Base-by-base conservation (phyloP, 1,140 invertebrate genomes). In the Drosophila arawakana region DNA sequence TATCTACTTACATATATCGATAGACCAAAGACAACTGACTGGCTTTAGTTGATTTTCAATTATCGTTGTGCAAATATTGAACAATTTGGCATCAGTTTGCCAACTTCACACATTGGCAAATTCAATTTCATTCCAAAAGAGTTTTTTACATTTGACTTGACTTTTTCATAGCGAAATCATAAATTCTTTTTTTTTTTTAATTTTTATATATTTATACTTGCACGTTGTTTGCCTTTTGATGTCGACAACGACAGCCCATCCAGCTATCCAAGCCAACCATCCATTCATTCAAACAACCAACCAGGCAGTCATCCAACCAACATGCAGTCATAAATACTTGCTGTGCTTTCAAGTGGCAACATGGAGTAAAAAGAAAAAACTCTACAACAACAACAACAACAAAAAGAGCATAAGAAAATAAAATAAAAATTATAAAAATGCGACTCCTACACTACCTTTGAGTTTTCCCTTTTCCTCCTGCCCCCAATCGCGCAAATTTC, bases 321-420 rank as follows among this genome's bases (percentile, higher is more conserved):
- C 67, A 43, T 63, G 37, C 76, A 65, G 82, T 86, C 83, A 86
- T 86, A 86, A 86, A 88, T 86, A 86, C 82, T 86, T 86, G 73
- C 76, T 88, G 82, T 86, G 82, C 82, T 88, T 85, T 86, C 82
- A 86, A 86, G 79, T 88, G 82, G 82, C 83, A 86, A 85, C 57
- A 78, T 35, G 44, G 49, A 58, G 75, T 60, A 69, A 62, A 37
- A 35, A 46, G 62, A 55, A 34, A 59, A 43, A 44, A 72, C 63
- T 11, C 49, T 43, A 30, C 18, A 60, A n/a, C n/a, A 41, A 11
- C 10, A 60, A n/a, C n/a, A n/a, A 11, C 10, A 21, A 43, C 15
- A 52, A 68, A 73, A 54, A 59, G n/a, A 74, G 35, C 37, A 43
- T 59, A 57, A 58, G n/a, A 52, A 76, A 73, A 62, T 50, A 61